phyloP scores from a whole-genome alignment of 1,140 invertebrate species.

The Wiebesia pumilae region DNA sequence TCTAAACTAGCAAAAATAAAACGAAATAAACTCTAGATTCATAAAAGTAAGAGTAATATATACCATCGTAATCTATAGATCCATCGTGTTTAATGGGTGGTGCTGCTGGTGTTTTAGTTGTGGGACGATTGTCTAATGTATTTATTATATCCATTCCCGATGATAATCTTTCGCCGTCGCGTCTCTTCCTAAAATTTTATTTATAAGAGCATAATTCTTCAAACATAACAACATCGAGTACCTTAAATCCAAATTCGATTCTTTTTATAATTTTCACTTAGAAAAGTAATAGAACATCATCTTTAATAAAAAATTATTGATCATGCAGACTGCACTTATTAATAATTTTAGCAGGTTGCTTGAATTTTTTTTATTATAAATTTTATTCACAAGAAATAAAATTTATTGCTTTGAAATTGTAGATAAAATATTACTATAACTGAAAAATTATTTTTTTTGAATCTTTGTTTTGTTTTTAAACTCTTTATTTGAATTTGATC shows the following conservation, averaged over 20 bases:
- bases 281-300: neutral
- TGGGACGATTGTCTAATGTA: slow-evolving; percentile 57
- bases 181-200: slow-evolving; percentile 62
- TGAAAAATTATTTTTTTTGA: neutral
- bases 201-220: neutral
- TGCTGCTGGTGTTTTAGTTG: slow-evolving; percentile 62
- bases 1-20: neutral
- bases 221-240: slow-evolving; percentile 1
- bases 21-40: neutral
- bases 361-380: neutral
- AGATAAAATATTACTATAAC: neutral
- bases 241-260: neutral
- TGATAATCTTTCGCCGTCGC: slow-evolving; percentile 62
- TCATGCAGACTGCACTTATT: no score
- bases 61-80: slow-evolving; percentile 83
- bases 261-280: neutral
- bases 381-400: no score
- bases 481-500: neutral
- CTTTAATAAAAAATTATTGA: neutral
- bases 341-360: no score
- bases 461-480: neutral
- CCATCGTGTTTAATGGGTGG: slow-evolving; percentile 78
- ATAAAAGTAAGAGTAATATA: slow-evolving; percentile 29
- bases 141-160: slow-evolving; percentile 51
- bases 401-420: neutral